phyloP scores from a whole-genome alignment of 2,797 vertebrate species.

The Sebastes itinus region DNA sequence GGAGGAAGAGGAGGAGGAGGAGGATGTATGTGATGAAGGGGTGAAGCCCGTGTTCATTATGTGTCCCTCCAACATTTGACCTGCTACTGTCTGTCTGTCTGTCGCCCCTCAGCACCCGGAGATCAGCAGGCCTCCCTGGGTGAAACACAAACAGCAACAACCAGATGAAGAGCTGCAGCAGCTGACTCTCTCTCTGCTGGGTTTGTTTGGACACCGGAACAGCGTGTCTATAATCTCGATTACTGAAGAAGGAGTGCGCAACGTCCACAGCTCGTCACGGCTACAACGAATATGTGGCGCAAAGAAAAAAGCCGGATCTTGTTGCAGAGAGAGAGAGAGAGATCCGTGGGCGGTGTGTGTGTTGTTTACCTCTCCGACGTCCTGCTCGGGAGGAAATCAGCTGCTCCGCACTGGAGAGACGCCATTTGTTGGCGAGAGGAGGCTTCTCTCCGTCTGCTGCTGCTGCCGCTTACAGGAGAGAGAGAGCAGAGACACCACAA shows the following conservation, averaged over 20 bases:
- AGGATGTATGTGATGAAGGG: slow-evolving; percentile 44
- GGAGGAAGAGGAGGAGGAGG: slow-evolving; percentile 10
- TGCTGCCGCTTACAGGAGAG: slow-evolving; percentile 33
- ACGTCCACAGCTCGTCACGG: slow-evolving; percentile 6
- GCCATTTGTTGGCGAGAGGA: slow-evolving; percentile 78
- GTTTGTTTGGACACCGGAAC: slow-evolving; percentile 38
- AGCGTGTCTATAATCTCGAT: slow-evolving; percentile 3
- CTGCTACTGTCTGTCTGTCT: slow-evolving; percentile 39
- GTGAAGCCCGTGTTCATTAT: slow-evolving; percentile 64
- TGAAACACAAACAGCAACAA: neutral
- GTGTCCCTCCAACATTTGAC: slow-evolving; percentile 58
- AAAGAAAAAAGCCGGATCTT: neutral
- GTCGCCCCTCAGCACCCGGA: no score
- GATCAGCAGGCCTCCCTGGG: no score
- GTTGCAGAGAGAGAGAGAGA: neutral
- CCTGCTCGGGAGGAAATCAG: slow-evolving; percentile 71
- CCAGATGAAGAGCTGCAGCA: slow-evolving; percentile 36
- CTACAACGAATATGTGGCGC: no score
- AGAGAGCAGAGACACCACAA: neutral
- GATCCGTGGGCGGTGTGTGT: slow-evolving; percentile 44
- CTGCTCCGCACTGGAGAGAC: slow-evolving; percentile 76
- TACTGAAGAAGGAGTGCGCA: slow-evolving; percentile 17
- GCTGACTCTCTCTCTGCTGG: slow-evolving; percentile 28
- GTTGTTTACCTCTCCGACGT: slow-evolving; percentile 66
- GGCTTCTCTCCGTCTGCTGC: slow-evolving; percentile 20